Percentiles rank a stretch among this genome's conserved stretches.
phyloP scores from a whole-genome alignment of 2,113 vertebrate species.

The Maccullochella peelii region DNA sequence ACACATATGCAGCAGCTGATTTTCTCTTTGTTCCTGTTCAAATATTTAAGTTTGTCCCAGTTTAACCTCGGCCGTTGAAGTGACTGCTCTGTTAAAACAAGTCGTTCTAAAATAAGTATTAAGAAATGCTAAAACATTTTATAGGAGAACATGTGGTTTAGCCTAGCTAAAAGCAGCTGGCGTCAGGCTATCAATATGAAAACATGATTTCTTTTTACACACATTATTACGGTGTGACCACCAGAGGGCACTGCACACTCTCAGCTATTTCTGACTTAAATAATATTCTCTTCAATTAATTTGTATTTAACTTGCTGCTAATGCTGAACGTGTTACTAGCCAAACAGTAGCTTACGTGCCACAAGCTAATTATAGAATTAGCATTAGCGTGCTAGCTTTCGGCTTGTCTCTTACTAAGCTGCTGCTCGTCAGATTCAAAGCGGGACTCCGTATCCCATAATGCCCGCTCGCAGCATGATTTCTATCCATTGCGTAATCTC shows the following conservation, averaged over 20 bases:
- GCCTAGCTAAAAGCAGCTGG: not conserved
- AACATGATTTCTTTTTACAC: not conserved
- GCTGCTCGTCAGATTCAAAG: not conserved
- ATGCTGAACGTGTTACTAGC: not conserved
- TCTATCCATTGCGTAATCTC: constrained; percentile 44
- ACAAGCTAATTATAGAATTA: not conserved
- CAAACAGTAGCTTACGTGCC: not conserved
- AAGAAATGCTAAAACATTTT: not conserved
- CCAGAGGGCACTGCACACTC: not conserved
- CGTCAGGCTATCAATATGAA: not conserved
- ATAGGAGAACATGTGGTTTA: not conserved
- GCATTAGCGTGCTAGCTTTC: not conserved
- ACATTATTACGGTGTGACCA: not conserved
- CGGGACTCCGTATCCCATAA: constrained; percentile 68
- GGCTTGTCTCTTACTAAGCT: not conserved
- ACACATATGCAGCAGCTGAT: too few species aligned
- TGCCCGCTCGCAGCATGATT: not conserved
- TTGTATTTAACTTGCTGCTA: not conserved
- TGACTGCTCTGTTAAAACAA: not conserved
- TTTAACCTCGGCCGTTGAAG: not conserved
- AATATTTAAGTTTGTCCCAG: not conserved
- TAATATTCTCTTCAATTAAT: too few species aligned
- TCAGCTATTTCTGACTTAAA: not conserved
- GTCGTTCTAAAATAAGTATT: too few species aligned
- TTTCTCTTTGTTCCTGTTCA: too few species aligned